Base-by-base conservation (phyloP, 2,888 invertebrate species). In the Acleris literana region DNA sequence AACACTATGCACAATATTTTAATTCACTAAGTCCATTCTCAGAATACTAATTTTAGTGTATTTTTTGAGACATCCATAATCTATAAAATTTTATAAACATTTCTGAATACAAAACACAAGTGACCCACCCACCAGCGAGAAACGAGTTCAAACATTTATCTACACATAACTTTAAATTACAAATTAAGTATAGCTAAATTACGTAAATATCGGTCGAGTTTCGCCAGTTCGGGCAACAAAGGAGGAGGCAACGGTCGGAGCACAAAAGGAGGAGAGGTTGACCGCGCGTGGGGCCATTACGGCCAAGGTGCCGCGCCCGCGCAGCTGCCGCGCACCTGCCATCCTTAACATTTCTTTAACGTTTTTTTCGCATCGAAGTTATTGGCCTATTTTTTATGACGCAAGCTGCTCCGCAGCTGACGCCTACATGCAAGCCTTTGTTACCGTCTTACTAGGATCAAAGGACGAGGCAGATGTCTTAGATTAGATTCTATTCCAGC, bases 301-400 rank as follows among this genome's bases (percentile, higher is more conserved):
- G 82, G 86, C 87, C 86, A 90, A 91, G 91, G 91, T 91, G 92
- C 88, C 86, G 79, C 33, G 33, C 33, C 33, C 33, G 84, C 74
- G 88, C 92, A 92, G 92, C 91, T 92, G 92, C 85, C 88, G 70
- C 77, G 80, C 92, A 91, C 90, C 92, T 91, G 92, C 85, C 87
- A 86, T 89, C 90, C 90, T 91, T 87, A 88, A 83, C 85, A 85
- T 90, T 91, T 89, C 88, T 90, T 84, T 83, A 79, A 80, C 80
- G 16, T 85, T 88, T 90, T 89, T 90, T 90, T 90, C 82, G 88
- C 86, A 86, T 86, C 83, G 85, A 82, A 85, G 90, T 90, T 91
- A 90, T 90, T 92, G 90, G 92, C 91, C 92, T 92, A 92, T 92
- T 92, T 92, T 92, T 92, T 91, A 90, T 85, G 86, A 85, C 85